phyloP scores from a whole-genome alignment of 2,113 vertebrate species.

The Dipodomys spectabilis region DNA sequence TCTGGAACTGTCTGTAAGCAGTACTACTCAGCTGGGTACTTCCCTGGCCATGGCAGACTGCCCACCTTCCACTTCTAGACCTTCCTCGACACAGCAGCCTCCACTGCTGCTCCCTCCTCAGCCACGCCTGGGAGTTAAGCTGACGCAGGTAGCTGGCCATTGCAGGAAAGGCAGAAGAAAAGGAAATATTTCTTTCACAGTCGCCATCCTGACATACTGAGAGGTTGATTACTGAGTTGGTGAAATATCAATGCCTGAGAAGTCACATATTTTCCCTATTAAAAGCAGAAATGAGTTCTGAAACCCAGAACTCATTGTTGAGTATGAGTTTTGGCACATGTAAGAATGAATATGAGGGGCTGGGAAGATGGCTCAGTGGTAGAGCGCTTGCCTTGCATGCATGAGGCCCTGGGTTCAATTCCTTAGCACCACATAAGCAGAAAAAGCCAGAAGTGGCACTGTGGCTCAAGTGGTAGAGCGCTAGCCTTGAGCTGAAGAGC shows the following conservation, averaged over 20 bases:
- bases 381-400: no score
- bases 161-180: neutral
- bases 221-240: neutral
- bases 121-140: neutral
- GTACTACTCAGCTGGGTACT: no score
- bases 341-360: no score
- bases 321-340: no score
- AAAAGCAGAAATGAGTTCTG: neutral
- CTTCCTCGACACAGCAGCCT: no score
- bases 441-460: no score
- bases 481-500: no score
- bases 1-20: neutral
- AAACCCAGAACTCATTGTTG: no score
- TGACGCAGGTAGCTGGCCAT: neutral
- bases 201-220: accelerated
- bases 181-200: neutral
- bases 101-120: neutral
- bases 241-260: neutral
- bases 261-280: neutral
- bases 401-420: no score
- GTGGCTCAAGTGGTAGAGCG: no score
- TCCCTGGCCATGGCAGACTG: neutral
- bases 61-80: neutral
- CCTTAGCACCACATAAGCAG: no score
- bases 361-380: no score